Evolutionary conservation across 2,797 vertebrate species (phyloP), one percentile per base, ranked within the genome.

Genomic region (Cynodonichthys magdalenae): DNA sequence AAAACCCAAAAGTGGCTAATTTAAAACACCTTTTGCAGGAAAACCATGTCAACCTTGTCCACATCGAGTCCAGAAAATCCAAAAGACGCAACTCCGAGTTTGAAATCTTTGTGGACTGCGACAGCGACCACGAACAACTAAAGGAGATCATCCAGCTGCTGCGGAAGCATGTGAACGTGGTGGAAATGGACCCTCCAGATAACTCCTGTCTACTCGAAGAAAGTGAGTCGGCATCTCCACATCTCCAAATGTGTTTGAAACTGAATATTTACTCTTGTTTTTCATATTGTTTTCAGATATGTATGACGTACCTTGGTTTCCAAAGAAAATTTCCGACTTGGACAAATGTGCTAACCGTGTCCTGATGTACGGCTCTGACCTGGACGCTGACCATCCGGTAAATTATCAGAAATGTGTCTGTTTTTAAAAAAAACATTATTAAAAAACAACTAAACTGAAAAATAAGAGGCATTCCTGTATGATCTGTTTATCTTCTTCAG

Each of bases 361-460:
- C 67, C 87, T 99, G 86, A 98, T 99, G 98, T 99, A 99, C 0
- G 97, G 98, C 17, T 96, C 95, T 0, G 96, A 98, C 50, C 86
- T 99, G 83, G 97, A 99, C 79, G 98, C 97, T 0, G 97, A 99
- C 77, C 98, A 99, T 76, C 97, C 98, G 10, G 97, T 99, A 71
- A 2, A 15, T 7, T 54, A 42, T 14, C 3, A 53, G 10, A 50
- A 3, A 12, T 12, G 12, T 39, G 3, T 12, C 36, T 39, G 36
- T 14, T 39, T 39, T 27, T 1, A 5, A 36, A 27, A 3, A n/a
- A n/a, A n/a, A n/a, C n/a, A n/a, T n/a, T n/a, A n/a, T n/a, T n/a
- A n/a, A n/a, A 19, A 9, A 27, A 50, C 8, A 2, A 41, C 24
- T 1, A 42, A 48, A 42, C 0, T 0, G 3, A 42, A 11, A 6